phyloP scores from a whole-genome alignment of 1,140 invertebrate genomes.

The Drosophila sp. region DNA sequence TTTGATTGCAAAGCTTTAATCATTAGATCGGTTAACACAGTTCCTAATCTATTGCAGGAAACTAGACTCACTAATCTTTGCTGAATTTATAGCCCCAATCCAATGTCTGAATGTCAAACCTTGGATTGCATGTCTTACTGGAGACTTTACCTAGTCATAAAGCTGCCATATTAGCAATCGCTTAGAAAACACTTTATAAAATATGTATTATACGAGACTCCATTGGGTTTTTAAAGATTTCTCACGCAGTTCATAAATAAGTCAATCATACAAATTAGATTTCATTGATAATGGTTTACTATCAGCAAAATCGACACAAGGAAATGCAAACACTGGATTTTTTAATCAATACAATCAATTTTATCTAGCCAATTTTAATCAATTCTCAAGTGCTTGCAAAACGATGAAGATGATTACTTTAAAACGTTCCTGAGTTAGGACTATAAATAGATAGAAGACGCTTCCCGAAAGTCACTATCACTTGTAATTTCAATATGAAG shows the following conservation, averaged over 20 bases:
- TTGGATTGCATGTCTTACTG: conserved; percentile 16
- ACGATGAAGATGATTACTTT: conserved; percentile 37
- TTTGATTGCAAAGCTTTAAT: conserved; percentile 4
- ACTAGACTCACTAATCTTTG: conserved; percentile 3
- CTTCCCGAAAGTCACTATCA: conserved; percentile 19
- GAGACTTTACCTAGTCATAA: not conserved
- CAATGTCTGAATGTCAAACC: conserved; percentile 13
- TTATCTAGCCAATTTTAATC: conserved; percentile 34
- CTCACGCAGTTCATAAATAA: conserved; percentile 24
- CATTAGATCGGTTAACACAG: not conserved
- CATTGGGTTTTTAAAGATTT: not conserved
- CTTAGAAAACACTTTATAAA: conserved; percentile 3
- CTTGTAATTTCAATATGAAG: conserved; percentile 49
- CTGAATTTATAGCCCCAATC: not conserved
- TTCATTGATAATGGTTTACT: conserved; percentile 28
- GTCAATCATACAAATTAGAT: not conserved
- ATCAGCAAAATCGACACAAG: conserved; percentile 31
- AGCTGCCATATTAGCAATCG: conserved; percentile 5
- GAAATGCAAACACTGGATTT: conserved; percentile 43
- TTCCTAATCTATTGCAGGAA: not conserved
- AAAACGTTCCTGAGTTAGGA: not conserved
- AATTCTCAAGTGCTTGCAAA: conserved; percentile 54
- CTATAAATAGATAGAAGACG: conserved; percentile 62
- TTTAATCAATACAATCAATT: conserved; percentile 34
- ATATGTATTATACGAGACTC: not conserved